Conservation (phyloP, 1,140 invertebrate genomes). For the Chrysomallon squamiferum region DNA sequence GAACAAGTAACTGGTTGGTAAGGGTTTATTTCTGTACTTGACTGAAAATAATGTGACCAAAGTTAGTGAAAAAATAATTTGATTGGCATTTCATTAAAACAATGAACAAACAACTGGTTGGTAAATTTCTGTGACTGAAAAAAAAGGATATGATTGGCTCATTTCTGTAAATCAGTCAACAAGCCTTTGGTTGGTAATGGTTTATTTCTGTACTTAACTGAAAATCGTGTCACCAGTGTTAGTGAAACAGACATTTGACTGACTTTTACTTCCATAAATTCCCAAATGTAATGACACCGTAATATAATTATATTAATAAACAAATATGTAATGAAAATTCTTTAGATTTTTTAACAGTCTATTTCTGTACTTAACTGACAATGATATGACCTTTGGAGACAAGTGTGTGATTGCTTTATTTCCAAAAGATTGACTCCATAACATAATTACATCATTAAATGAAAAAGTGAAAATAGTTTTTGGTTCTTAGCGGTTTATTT, state of each 20-base stretch:
- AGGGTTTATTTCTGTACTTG: background rate
- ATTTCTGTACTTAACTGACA: background rate
- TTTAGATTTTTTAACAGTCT: conserved; percentile 33
- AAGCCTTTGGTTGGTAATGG: conserved; percentile 3
- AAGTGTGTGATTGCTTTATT: background rate
- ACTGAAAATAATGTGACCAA: background rate
- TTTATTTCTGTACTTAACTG: background rate
- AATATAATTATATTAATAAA: conserved; percentile 15
- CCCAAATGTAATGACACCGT: background rate
- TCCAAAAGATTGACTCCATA: background rate
- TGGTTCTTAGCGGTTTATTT: background rate
- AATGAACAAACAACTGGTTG: conserved; percentile 44
- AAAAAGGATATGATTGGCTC: background rate
- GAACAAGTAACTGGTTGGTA: background rate
- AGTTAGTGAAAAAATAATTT: background rate
- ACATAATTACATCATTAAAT: background rate
- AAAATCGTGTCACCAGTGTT: background rate
- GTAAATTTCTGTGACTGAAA: conserved; percentile 12
- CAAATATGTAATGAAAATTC: conserved; percentile 25
- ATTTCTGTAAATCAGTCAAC: background rate
- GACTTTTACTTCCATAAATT: background rate
- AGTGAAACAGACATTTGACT: background rate
- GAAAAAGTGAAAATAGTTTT: background rate
- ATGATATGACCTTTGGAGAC: background rate
- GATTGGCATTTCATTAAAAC: background rate